phyloP scores from a whole-genome alignment of 2,113 vertebrate genomes.

The Xiphophorus maculatus region DNA sequence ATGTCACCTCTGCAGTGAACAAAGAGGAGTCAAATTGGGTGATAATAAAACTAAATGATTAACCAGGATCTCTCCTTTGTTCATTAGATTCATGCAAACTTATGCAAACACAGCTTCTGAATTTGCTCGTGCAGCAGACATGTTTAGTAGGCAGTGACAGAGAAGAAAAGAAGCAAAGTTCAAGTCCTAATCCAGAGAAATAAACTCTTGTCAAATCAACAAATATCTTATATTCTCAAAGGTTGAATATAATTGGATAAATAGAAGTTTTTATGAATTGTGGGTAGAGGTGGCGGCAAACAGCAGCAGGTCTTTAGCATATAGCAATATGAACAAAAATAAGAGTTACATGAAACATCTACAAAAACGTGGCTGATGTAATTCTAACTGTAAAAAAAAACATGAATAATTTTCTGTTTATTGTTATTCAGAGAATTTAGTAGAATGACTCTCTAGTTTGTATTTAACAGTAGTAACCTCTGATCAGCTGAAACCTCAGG shows the following conservation, averaged over 20 bases:
- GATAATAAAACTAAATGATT: neutral
- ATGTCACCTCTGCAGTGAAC: neutral
- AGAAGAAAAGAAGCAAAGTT: neutral
- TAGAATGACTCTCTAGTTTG: conserved; percentile 25
- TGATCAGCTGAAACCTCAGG: conserved; percentile 40
- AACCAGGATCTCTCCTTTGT: neutral
- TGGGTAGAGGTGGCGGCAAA: neutral
- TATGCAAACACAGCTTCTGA: neutral
- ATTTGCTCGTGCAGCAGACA: neutral
- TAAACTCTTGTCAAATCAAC: neutral
- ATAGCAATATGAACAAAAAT: no score
- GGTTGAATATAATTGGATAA: no score
- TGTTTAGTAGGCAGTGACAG: neutral
- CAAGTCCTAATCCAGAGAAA: neutral
- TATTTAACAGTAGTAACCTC: conserved; percentile 49
- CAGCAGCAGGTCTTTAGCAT: neutral
- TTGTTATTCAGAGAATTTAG: neutral
- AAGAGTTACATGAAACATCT: no score
- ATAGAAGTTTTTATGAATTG: no score
- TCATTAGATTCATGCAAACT: neutral
- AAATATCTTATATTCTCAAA: no score
- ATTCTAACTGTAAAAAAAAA: neutral
- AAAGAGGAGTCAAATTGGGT: neutral
- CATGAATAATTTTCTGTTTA: neutral
- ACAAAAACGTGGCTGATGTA: neutral